Conservation (phyloP, 2,797 vertebrate species). For the Gambelia wislizenii region DNA sequence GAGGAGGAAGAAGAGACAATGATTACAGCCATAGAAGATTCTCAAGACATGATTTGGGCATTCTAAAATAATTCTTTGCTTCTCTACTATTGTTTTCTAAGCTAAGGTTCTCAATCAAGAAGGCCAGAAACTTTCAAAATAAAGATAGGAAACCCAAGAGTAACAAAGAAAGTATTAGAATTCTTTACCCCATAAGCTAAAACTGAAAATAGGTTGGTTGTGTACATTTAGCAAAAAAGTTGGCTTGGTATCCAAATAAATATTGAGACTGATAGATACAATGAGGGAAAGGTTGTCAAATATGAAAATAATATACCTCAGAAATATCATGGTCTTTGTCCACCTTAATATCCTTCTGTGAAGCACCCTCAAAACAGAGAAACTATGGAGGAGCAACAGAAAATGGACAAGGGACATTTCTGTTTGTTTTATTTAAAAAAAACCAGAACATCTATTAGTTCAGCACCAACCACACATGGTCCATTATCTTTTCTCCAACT, state of each 20-base stretch:
- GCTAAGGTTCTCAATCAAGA: not conserved
- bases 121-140: not conserved
- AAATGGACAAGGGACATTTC: not conserved
- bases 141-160: not conserved
- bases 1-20: too few species aligned
- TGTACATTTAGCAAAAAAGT: not conserved
- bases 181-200: not conserved
- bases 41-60: not conserved
- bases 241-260: not conserved
- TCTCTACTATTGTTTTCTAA: not conserved
- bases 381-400: not conserved
- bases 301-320: not conserved
- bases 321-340: not conserved
- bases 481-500: not conserved
- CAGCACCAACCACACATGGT: not conserved
- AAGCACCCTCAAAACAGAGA: not conserved
- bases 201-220: not conserved
- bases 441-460: not conserved
- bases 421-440: not conserved
- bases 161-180: not conserved
- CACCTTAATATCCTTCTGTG: not conserved
- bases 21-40: too few species aligned
- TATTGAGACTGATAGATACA: not conserved
- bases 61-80: not conserved
- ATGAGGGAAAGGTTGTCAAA: not conserved